These are phyloP conservation scores for Holcopasites calliopsidis DNA, from an alignment of 1,140 invertebrate species.

Conservation along the genomic window DNA sequence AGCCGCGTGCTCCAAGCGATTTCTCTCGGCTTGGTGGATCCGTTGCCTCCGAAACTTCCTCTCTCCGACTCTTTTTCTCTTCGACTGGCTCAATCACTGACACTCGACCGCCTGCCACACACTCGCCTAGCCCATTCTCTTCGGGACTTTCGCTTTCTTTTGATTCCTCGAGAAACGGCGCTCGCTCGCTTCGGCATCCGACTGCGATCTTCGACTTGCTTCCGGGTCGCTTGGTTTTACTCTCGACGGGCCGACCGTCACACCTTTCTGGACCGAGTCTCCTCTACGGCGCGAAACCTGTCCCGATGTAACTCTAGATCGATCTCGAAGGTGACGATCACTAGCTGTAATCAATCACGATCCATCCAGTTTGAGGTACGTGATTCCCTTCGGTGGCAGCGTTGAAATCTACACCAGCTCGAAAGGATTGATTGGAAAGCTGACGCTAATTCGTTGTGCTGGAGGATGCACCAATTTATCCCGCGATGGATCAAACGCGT, in stretches of 20 bases:
- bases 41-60: constrained; percentile 29
- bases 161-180: constrained; percentile 11
- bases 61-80: constrained; percentile 32
- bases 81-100: constrained; percentile 19
- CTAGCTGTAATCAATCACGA: neutral
- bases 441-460: neutral
- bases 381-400: too few relatives aligned
- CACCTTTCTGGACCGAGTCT: constrained; percentile 7
- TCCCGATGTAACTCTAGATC: constrained; percentile 2
- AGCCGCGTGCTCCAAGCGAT: too few relatives aligned
- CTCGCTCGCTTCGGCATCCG: neutral
- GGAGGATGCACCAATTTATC: too few relatives aligned
- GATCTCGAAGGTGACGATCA: constrained; percentile 12
- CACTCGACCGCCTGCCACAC: constrained; percentile 4
- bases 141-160: constrained; percentile 41
- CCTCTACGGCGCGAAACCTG: neutral
- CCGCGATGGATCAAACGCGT: too few relatives aligned
- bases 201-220: neutral
- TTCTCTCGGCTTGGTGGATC: neutral
- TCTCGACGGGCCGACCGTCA: neutral
- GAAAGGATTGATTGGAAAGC: neutral
- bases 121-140: constrained; percentile 19
- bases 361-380: too few relatives aligned
- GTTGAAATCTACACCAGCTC: too few relatives aligned
- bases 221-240: neutral